These are phyloP conservation scores for Platycercus adscitus DNA, from an alignment of 2,113 vertebrate species.

Conservation along the genomic window DNA sequence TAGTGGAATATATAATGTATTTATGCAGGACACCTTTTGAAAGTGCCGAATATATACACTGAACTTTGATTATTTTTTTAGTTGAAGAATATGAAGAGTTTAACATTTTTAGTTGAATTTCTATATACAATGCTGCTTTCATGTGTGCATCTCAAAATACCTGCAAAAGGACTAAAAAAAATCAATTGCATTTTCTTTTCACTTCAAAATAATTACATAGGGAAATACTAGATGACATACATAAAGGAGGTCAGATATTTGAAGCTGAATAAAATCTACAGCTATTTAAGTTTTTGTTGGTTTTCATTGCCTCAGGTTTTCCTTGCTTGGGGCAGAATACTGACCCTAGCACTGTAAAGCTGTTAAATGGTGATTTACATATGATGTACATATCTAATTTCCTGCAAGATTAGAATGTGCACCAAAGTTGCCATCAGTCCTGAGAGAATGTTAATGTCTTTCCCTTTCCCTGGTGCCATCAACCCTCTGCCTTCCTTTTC, in stretches of 20 bases:
- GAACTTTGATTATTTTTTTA: neutral
- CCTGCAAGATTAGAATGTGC: neutral
- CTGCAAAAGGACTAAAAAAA: neutral
- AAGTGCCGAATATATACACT: neutral
- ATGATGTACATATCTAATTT: neutral
- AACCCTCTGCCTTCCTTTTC: neutral
- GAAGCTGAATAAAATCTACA: neutral
- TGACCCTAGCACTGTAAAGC: neutral
- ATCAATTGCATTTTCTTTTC: neutral
- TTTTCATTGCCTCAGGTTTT: neutral
- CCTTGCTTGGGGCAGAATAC: neutral
- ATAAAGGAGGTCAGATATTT: neutral
- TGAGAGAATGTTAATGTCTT: neutral
- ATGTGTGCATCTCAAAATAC: neutral
- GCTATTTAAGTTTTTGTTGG: neutral
- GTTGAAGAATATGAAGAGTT: neutral
- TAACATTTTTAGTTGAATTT: neutral
- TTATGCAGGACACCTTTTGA: neutral
- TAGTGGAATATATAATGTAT: neutral
- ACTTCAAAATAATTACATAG: neutral
- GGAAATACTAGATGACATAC: neutral
- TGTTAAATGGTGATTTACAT: neutral
- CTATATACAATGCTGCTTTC: neutral
- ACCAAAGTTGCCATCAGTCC: neutral
- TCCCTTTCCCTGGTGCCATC: neutral